Evolutionary conservation across 2,888 invertebrate species (phyloP), one percentile per base, ranked within the genome.

Genomic region (Chrysolina americana): DNA sequence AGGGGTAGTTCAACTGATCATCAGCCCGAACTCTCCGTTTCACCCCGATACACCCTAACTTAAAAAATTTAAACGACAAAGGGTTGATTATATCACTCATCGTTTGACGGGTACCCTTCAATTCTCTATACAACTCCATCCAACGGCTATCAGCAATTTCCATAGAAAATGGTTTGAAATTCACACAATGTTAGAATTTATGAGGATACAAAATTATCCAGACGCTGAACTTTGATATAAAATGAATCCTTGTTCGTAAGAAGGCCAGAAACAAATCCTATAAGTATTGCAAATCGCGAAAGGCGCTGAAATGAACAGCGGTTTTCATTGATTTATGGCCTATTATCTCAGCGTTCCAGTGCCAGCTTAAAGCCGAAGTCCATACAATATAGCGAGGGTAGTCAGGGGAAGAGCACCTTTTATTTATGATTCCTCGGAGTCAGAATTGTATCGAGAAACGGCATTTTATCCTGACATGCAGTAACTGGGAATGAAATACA

Each of bases 291-390:
- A 17, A 53, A 21, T 53, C 53, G 53, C 17, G 13, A 53, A 10
- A 53, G 19, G 53, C 53, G 50, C 50, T 50, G 50, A 50, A 50
- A 50, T 50, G 50, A 50, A 2, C 17, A 53, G 53, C 53, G 53
- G 53, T 53, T 53, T 53, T 53, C 19, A 21, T 21, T 53, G 53
- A 53, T 53, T 53, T 53, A 53, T 53, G 21, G 21, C 53, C 53
- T 53, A 53, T 53, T 53, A 53, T 53, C 53, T 53, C 21, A 19
- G 11, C 17, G 21, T 53, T 53, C 53, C 53, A 53, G 53, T 21
- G 53, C 53, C 53, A 53, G 53, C 53, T 53, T 21, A 53, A 5
- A 53, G 21, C 53, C 53, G 53, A 53, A 21, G 5, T 53, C 13
- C 53, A 53, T 21, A 53, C 21, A 21, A 53, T 36, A 53, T 11